These are phyloP conservation scores for Anagrus nilaparvatae DNA, from an alignment of 1,140 invertebrate species.

Conservation along the genomic window DNA sequence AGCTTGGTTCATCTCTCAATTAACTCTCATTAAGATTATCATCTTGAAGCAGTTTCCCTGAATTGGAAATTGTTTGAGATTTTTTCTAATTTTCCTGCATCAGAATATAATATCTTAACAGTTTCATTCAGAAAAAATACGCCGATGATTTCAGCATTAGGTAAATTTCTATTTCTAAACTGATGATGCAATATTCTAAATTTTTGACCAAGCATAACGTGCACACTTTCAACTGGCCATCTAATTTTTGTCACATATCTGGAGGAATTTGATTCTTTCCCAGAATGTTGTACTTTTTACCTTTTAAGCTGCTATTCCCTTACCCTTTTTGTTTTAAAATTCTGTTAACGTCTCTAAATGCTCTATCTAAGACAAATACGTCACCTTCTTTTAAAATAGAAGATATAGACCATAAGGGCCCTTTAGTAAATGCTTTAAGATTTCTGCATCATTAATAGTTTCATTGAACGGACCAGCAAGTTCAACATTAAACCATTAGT, in stretches of 20 bases:
- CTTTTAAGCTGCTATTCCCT: constrained; percentile 25
- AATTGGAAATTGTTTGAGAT: too few species aligned
- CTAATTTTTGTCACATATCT: constrained; percentile 20
- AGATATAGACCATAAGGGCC: constrained; percentile 12
- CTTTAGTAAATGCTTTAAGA: constrained; percentile 15
- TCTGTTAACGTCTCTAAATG: constrained; percentile 19
- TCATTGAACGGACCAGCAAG: constrained; percentile 15
- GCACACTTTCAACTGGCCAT: constrained; percentile 30
- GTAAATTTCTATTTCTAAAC: constrained; percentile 20
- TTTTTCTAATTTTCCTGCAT: constrained; percentile 11
- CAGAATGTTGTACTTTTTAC: constrained; percentile 20
- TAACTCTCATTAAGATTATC: too few species aligned
- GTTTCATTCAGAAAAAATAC: constrained; percentile 16
- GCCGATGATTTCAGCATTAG: constrained; percentile 15
- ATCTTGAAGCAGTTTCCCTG: too few species aligned
- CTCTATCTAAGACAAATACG: constrained; percentile 23
- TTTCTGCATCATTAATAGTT: constrained; percentile 20
- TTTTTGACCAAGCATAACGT: constrained; percentile 22
- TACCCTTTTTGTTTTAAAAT: constrained; percentile 11
- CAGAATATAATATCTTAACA: constrained; percentile 16
- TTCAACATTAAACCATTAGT: constrained; percentile 15
- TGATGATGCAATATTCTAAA: constrained; percentile 19
- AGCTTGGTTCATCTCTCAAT: too few species aligned
- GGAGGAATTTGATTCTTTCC: constrained; percentile 24
- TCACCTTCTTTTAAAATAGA: constrained; percentile 16